Evolutionary conservation across 2,888 invertebrate species (phyloP).

Genomic region (Perizoma affinitatum): DNA sequence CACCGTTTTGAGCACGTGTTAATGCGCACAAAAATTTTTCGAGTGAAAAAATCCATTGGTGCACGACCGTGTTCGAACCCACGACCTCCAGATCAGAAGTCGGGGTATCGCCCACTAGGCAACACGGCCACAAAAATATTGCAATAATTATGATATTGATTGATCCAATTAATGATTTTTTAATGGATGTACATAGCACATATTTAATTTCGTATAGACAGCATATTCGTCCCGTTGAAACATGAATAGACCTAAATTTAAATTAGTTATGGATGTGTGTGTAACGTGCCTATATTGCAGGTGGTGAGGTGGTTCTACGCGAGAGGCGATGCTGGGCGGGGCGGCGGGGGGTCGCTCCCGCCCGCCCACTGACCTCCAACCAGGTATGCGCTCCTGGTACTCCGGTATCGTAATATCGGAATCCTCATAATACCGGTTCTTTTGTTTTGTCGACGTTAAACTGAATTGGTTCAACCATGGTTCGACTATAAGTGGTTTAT

Average conservation of each 20-base stretch:
- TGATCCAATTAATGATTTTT: no score
- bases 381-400: slow-evolving; percentile 74
- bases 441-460: slow-evolving; percentile 1
- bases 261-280: slow-evolving; percentile 25
- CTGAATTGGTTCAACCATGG: no score
- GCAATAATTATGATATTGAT: no score
- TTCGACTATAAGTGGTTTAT: no score
- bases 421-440: slow-evolving; percentile 18
- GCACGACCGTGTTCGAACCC: no score
- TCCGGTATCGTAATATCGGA: slow-evolving; percentile 37
- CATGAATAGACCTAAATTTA: slow-evolving; percentile 18
- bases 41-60: no score
- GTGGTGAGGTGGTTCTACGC: slow-evolving; percentile 74
- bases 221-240: slow-evolving; percentile 5
- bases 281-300: slow-evolving; percentile 53
- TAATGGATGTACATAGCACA: no score
- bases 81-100: no score
- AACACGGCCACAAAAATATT: no score
- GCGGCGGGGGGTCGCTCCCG: slow-evolving; percentile 84
- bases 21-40: no score
- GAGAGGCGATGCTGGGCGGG: slow-evolving; percentile 82
- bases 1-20: no score
- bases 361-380: slow-evolving; percentile 80
- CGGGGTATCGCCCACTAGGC: no score
- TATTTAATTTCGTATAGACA: neutral